These are phyloP conservation scores for Antheraea pernyi DNA, from an alignment of 1,140 invertebrate genomes.

Conservation along the genomic window DNA sequence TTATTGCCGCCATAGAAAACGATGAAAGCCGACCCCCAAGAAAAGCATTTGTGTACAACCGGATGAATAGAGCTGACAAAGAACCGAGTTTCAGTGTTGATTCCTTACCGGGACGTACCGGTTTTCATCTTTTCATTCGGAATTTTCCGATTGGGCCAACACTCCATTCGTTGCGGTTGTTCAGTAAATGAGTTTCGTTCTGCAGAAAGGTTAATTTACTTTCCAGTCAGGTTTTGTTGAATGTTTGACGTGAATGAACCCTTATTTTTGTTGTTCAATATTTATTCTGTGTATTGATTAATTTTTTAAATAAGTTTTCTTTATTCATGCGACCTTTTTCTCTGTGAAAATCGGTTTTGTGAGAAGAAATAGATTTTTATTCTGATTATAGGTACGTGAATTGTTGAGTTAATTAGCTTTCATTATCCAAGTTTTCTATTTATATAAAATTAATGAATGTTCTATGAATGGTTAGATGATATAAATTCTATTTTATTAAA, in stretches of 20 bases:
- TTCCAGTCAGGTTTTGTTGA: constrained; percentile 59
- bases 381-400: neutral
- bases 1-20: constrained; percentile 76
- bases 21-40: constrained; percentile 58
- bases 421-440: no score
- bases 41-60: constrained; percentile 70
- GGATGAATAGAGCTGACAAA: constrained; percentile 67
- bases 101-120: constrained; percentile 6
- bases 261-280: neutral
- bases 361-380: neutral
- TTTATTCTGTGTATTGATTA: constrained; percentile 4
- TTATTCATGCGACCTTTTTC: neutral
- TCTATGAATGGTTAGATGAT: no score
- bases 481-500: no score
- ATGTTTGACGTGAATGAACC: constrained; percentile 41
- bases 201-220: constrained; percentile 72
- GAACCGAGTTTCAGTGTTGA: constrained; percentile 17
- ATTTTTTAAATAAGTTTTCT: neutral
- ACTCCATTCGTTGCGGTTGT: constrained; percentile 54
- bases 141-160: constrained; percentile 62
- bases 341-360: neutral
- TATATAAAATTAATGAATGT: no score
- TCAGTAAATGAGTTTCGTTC: constrained; percentile 73
- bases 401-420: neutral
- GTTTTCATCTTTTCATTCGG: constrained; percentile 56